phyloP scores from a whole-genome alignment of 2,797 vertebrate species.

The Spatula clypeata region DNA sequence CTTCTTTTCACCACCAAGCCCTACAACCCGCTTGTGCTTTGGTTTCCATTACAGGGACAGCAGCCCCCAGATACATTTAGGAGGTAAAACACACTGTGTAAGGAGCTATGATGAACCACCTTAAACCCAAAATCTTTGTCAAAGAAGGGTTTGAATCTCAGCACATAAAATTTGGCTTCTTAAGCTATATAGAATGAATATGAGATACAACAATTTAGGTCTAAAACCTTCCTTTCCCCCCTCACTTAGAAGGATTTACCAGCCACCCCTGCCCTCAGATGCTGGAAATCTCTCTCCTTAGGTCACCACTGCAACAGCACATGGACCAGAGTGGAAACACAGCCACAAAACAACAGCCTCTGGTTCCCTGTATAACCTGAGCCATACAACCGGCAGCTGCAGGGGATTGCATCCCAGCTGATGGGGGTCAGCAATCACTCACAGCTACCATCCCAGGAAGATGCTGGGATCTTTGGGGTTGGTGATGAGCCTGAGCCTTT shows the following conservation, averaged over 20 bases:
- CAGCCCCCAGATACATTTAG: neutral
- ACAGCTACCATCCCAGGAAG: neutral
- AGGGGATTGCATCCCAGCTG: neutral
- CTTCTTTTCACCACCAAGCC: neutral
- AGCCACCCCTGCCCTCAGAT: neutral
- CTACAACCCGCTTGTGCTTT: neutral
- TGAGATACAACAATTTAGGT: neutral
- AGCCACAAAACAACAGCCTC: rapidly evolving
- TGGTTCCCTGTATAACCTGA: neutral
- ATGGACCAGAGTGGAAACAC: rapidly evolving
- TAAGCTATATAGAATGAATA: neutral
- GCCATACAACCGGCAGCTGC: neutral
- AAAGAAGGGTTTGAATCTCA: neutral
- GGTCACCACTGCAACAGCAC: rapidly evolving
- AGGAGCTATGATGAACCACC: neutral
- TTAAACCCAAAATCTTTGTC: neutral
- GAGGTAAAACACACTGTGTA: neutral
- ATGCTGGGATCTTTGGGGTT: neutral
- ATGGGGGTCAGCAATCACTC: neutral
- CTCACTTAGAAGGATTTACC: rapidly evolving
- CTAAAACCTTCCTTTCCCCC: neutral
- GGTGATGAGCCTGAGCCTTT: neutral
- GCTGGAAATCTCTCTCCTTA: neutral
- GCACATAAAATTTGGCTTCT: neutral
- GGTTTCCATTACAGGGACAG: neutral